Evolutionary conservation across 2,888 invertebrate species (phyloP).

Genomic region (Helicoverpa assulta): DNA sequence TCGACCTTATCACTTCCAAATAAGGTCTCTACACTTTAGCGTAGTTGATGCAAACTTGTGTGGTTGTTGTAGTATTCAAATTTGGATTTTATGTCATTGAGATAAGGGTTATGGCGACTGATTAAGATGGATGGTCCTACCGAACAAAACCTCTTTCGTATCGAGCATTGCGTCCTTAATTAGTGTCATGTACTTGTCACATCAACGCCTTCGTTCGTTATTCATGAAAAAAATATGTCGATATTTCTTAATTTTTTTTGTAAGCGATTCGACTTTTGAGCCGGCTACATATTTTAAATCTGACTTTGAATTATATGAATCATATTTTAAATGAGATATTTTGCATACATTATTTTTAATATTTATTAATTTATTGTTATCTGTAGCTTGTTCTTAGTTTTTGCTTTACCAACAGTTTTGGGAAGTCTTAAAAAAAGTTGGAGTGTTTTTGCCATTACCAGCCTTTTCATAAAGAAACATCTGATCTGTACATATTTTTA

Average conservation of each 20-base stretch:
- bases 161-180: constrained; percentile 72
- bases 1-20: constrained; percentile 56
- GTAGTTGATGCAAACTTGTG: constrained; percentile 27
- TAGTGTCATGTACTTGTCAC: constrained; percentile 78
- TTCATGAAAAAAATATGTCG: constrained; percentile 60
- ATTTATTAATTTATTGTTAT: constrained; percentile 21
- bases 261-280: constrained; percentile 34
- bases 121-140: constrained; percentile 39
- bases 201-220: constrained; percentile 71
- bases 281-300: constrained; percentile 47
- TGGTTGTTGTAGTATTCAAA: constrained; percentile 42
- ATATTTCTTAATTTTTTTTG: constrained; percentile 44
- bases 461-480: too few relatives aligned
- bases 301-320: constrained; percentile 53
- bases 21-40: constrained; percentile 36
- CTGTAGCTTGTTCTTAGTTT: not conserved
- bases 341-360: constrained; percentile 42
- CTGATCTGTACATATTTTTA: too few relatives aligned
- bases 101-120: constrained; percentile 45
- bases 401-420: not conserved
- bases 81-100: constrained; percentile 52
- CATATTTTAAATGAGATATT: constrained; percentile 51
- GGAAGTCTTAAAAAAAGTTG: not conserved
- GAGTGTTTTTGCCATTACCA: too few relatives aligned
- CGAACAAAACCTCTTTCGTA: constrained; percentile 58